phyloP scores from a whole-genome alignment of 1,140 invertebrate genomes.

The Dufourea novaeangliae region DNA sequence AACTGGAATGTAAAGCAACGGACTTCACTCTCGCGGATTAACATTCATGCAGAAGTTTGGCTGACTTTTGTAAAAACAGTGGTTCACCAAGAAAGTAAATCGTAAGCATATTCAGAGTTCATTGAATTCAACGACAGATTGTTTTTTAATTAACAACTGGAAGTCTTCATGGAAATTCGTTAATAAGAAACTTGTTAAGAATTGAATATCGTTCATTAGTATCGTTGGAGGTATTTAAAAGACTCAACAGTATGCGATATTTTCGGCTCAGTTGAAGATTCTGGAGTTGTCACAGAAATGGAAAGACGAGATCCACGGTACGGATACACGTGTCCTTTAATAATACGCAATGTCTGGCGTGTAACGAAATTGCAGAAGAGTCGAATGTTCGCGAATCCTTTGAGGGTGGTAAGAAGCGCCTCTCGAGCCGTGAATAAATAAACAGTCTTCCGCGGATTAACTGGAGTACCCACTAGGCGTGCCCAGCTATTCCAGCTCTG shows the following conservation, averaged over 20 bases:
- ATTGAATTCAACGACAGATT: too few species aligned
- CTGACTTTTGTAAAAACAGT: neutral
- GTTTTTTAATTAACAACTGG: too few species aligned
- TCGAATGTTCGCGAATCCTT: constrained; percentile 58
- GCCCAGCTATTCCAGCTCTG: constrained; percentile 28
- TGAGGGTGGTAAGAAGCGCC: constrained; percentile 59
- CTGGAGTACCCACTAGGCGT: constrained; percentile 45
- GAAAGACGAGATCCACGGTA: neutral
- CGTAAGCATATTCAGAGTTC: too few species aligned
- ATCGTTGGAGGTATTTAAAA: too few species aligned
- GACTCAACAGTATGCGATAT: neutral
- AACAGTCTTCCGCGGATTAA: constrained; percentile 66
- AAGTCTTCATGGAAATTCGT: too few species aligned
- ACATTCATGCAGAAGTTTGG: neutral
- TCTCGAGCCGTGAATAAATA: constrained; percentile 67
- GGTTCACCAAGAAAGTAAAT: neutral
- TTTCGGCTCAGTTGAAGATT: too few species aligned
- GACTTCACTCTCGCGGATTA: neutral
- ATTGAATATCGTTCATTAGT: too few species aligned
- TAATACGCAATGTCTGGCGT: constrained; percentile 36
- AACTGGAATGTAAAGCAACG: neutral
- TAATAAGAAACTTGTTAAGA: too few species aligned
- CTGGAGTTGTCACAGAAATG: too few species aligned
- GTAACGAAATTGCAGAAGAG: constrained; percentile 55
- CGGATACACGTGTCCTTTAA: constrained; percentile 38